Percentiles rank a stretch among this genome's conserved stretches.
These are phyloP conservation scores for Moxostoma hubbsi DNA, from an alignment of 2,797 vertebrate species.

Conservation along the genomic window DNA sequence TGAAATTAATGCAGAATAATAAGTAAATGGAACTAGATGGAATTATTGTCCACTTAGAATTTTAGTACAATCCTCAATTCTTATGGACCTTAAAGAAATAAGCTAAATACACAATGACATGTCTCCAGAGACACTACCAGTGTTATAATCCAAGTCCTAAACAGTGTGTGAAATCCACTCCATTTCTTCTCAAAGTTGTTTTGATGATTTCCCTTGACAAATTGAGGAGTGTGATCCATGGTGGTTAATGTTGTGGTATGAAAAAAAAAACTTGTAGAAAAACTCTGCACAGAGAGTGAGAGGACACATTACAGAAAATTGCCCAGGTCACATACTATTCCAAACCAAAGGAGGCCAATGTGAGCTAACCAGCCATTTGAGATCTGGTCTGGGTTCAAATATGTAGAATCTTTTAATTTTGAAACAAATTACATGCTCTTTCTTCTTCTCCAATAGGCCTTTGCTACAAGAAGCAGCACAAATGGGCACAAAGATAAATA, in stretches of 20 bases:
- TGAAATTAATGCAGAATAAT: slow-evolving; percentile 25
- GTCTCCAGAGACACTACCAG: slow-evolving; percentile 36
- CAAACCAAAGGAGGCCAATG: background rate
- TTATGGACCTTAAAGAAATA: slow-evolving; percentile 2
- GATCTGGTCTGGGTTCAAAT: slow-evolving; percentile 1
- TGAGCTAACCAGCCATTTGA: slow-evolving; percentile 13
- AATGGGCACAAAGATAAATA: slow-evolving; percentile 3
- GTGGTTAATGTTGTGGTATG: slow-evolving; percentile 6
- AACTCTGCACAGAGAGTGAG: background rate
- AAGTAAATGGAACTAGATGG: background rate
- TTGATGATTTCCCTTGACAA: slow-evolving; percentile 16
- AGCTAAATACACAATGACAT: slow-evolving; percentile 45
- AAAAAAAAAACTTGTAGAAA: slow-evolving; percentile 1
- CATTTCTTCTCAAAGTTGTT: slow-evolving; percentile 20
- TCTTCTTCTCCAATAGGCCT: background rate
- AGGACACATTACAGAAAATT: background rate
- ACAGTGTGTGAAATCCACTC: slow-evolving; percentile 4
- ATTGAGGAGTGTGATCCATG: slow-evolving; percentile 18
- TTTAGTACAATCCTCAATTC: background rate
- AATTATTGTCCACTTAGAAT: background rate
- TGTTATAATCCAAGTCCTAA: slow-evolving; percentile 47
- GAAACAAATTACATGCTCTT: slow-evolving; percentile 7
- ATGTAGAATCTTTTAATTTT: background rate
- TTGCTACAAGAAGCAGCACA: slow-evolving; percentile 31
- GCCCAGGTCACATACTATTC: background rate